These are phyloP conservation scores for Anolis sagrei DNA, from an alignment of 2,113 vertebrate species.

Conservation along the genomic window DNA sequence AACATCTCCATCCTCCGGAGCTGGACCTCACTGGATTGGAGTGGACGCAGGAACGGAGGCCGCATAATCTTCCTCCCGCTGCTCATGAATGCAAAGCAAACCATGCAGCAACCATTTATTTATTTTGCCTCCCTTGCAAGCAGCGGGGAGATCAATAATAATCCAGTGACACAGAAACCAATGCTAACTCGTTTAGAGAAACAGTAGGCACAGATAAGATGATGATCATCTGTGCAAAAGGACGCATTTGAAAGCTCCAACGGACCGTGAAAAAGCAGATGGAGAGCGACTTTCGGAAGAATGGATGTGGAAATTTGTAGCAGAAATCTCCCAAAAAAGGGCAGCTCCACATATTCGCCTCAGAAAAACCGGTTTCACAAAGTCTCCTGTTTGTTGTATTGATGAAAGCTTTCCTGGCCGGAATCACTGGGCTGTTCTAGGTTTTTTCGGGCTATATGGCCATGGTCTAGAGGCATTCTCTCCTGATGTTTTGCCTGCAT, in stretches of 20 bases:
- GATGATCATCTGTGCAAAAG: conserved; percentile 24
- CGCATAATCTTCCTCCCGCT: neutral
- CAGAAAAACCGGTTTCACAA: neutral
- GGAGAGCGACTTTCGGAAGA: neutral
- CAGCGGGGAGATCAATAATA: conserved; percentile 49
- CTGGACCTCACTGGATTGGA: neutral
- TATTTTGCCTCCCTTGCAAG: conserved; percentile 24
- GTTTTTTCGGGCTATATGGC: too few species aligned
- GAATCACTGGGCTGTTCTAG: too few species aligned
- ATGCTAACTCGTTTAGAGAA: conserved; percentile 20
- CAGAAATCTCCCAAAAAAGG: neutral
- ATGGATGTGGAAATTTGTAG: neutral
- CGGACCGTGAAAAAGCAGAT: conserved; percentile 7
- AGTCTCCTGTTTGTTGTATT: neutral
- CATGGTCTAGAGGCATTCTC: too few species aligned
- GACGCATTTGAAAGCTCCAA: conserved; percentile 18
- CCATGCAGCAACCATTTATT: conserved; percentile 26
- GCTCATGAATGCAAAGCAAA: conserved; percentile 47
- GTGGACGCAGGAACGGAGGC: neutral
- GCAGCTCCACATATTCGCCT: neutral
- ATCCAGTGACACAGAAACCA: conserved; percentile 47
- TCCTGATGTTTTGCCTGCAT: too few species aligned
- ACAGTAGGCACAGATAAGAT: conserved; percentile 18
- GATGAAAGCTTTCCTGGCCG: too few species aligned
- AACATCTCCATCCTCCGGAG: neutral